These are phyloP conservation scores for Octomys mimax DNA, from an alignment of 2,797 vertebrate species.

Conservation along the genomic window DNA sequence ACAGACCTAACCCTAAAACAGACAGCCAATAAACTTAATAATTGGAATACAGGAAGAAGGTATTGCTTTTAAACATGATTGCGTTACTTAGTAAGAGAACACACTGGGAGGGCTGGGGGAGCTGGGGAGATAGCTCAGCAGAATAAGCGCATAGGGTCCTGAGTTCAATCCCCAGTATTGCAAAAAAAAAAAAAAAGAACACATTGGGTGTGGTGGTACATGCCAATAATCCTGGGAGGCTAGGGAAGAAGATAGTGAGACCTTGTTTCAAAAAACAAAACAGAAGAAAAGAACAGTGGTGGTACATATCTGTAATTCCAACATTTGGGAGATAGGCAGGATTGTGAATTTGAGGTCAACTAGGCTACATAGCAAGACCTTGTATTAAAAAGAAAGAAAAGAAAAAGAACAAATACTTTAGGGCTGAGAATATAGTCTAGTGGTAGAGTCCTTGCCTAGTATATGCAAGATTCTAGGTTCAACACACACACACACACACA, in stretches of 20 bases:
- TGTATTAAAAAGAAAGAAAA: background rate
- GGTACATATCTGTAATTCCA: background rate
- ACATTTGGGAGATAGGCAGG: background rate
- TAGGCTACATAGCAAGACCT: background rate
- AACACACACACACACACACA: too few species aligned
- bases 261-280: background rate
- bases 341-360: background rate
- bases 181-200: too few species aligned
- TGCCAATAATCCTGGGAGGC: background rate
- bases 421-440: background rate
- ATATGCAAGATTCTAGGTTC: background rate
- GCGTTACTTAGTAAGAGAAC: background rate
- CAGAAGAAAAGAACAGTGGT: background rate
- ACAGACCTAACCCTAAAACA: conserved; percentile 20
- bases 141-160: too few species aligned
- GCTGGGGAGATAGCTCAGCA: too few species aligned
- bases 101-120: too few species aligned
- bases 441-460: background rate
- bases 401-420: background rate
- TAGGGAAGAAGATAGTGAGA: background rate
- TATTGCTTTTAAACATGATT: conserved; percentile 26
- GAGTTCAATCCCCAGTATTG: too few species aligned
- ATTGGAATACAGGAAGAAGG: conserved; percentile 27
- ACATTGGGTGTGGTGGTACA: background rate
- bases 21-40: background rate